Percentiles rank a stretch among this genome's conserved stretches.
Evolutionary conservation across 2,888 invertebrate species (phyloP).

Genomic region (Eledone cirrhosa): DNA sequence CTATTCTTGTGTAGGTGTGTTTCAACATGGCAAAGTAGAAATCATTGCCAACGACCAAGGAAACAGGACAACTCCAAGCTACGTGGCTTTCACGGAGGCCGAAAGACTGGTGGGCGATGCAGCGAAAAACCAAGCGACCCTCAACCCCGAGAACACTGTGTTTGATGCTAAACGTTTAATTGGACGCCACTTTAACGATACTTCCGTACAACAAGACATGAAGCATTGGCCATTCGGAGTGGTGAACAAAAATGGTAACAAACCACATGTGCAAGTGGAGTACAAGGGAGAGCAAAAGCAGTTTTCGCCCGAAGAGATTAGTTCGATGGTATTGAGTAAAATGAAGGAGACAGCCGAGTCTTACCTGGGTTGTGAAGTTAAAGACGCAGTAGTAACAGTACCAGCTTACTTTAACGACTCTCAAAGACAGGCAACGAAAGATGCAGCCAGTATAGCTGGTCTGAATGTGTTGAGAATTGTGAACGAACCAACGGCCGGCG

Average conservation of each 20-base stretch:
- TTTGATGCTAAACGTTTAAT: conserved; percentile 66
- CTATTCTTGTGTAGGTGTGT: conserved; percentile 73
- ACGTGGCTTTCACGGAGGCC: conserved; percentile 76
- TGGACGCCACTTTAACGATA: conserved; percentile 59
- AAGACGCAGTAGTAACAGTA: conserved; percentile 66
- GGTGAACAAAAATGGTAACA: conserved; percentile 44
- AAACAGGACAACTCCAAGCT: conserved; percentile 78
- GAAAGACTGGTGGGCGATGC: conserved; percentile 69
- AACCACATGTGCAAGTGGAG: conserved; percentile 63
- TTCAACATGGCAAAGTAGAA: conserved; percentile 69
- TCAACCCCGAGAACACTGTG: conserved; percentile 80
- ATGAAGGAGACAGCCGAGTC: conserved; percentile 77
- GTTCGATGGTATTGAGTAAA: conserved; percentile 89
- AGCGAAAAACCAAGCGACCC: conserved; percentile 70
- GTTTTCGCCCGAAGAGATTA: conserved; percentile 89
- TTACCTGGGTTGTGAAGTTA: conserved; percentile 72
- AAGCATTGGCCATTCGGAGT: conserved; percentile 62
- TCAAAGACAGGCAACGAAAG: conserved; percentile 75
- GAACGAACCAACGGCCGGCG: conserved; percentile 72
- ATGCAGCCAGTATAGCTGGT: conserved; percentile 67
- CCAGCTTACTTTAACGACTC: conserved; percentile 67
- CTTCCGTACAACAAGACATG: conserved; percentile 57
- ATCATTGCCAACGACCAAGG: conserved; percentile 72
- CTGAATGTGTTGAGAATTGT: conserved; percentile 71
- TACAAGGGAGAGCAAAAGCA: conserved; percentile 83